phyloP scores from a whole-genome alignment of 1,140 invertebrate genomes.

The Globodera rostochiensis region DNA sequence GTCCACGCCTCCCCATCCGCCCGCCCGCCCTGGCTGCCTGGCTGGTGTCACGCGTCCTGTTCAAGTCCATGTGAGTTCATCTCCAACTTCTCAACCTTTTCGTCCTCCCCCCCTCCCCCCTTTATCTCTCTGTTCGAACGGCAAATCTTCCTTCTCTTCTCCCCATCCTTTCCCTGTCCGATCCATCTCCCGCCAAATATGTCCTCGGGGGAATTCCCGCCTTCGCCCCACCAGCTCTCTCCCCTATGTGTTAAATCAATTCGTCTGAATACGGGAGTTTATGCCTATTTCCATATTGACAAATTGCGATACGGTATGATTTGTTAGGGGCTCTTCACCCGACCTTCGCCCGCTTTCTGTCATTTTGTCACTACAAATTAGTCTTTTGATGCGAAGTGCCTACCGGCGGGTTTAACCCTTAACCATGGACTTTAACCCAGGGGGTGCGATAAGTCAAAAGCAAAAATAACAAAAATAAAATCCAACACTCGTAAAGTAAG shows the following conservation, averaged over 20 bases:
- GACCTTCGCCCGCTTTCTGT: no score
- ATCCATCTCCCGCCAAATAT: not conserved
- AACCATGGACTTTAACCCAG: no score
- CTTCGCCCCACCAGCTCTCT: not conserved
- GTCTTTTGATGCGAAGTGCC: no score
- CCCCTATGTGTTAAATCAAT: not conserved
- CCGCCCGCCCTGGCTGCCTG: slow-evolving; percentile 22
- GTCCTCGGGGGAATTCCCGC: slow-evolving; percentile 3
- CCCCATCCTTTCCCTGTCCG: not conserved
- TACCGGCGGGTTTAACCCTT: no score
- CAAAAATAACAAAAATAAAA: no score
- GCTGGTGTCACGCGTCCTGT: slow-evolving; percentile 26
- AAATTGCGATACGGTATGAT: no score
- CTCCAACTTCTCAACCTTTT: not conserved
- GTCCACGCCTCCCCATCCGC: no score
- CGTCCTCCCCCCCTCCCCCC: no score
- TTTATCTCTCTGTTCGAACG: not conserved
- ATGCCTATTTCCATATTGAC: not conserved
- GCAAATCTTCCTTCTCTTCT: not conserved
- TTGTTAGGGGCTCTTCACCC: no score
- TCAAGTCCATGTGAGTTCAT: slow-evolving; percentile 23
- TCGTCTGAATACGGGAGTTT: not conserved
- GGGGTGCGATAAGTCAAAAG: no score
- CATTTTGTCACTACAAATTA: no score
- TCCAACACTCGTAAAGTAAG: no score